Percentiles rank a stretch among this genome's conserved stretches.
phyloP scores from a whole-genome alignment of 2,113 vertebrate genomes.

The Acanthochromis polyacanthus region DNA sequence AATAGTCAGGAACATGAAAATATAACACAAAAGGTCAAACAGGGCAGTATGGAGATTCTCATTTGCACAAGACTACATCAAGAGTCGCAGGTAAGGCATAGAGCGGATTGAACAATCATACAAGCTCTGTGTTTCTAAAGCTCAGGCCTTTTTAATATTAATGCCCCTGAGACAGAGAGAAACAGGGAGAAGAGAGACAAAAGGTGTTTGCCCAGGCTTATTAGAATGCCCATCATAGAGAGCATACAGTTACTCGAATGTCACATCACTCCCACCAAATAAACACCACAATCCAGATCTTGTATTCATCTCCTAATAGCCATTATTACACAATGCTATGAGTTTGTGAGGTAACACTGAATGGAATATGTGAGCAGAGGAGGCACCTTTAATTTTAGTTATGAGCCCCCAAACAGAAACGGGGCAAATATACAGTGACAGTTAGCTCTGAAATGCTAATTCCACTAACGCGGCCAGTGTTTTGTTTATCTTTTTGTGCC shows the following conservation, averaged over 20 bases:
- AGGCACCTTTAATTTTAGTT: conserved; percentile 38
- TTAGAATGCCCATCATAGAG: conserved; percentile 80
- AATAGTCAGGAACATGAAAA: conserved; percentile 78
- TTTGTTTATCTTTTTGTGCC: conserved; percentile 77
- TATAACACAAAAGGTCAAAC: conserved; percentile 79
- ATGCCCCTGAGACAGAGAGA: conserved; percentile 70
- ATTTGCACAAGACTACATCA: conserved; percentile 72
- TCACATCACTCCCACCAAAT: conserved; percentile 79
- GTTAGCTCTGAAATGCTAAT: conserved; percentile 64
- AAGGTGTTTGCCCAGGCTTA: conserved; percentile 79
- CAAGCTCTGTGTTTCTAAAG: conserved; percentile 65
- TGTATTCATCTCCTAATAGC: conserved; percentile 77
- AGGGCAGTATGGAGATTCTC: conserved; percentile 71
- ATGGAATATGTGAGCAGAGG: conserved; percentile 23
- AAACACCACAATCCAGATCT: conserved; percentile 78
- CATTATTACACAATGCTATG: conserved; percentile 72
- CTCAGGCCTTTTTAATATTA: conserved; percentile 80
- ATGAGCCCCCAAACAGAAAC: conserved; percentile 23
- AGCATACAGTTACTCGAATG: conserved; percentile 80
- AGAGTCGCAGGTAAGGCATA: conserved; percentile 68
- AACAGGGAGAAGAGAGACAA: conserved; percentile 52
- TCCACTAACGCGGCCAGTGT: conserved; percentile 31
- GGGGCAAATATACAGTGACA: neutral
- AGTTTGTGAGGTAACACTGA: conserved; percentile 59
- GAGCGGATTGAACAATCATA: conserved; percentile 58